These are phyloP conservation scores for Epizoanthus ramosus DNA, from an alignment of 92 coral and sea anemone genomes.

Conservation along the genomic window DNA sequence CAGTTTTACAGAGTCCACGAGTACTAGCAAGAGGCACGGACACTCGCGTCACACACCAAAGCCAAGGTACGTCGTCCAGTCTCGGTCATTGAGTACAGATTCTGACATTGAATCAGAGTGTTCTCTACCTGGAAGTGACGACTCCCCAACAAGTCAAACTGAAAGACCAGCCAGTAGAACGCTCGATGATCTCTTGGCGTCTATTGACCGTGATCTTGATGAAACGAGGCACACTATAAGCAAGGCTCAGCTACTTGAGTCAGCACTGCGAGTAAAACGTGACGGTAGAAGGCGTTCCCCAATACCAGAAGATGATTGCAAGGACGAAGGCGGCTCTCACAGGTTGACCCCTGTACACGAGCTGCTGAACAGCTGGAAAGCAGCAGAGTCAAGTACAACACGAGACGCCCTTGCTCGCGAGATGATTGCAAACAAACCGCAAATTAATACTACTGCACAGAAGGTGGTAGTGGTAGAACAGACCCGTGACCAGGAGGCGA, in stretches of 20 bases:
- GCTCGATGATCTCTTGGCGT: conserved; percentile 77
- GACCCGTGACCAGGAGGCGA: conserved; percentile 7
- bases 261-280: conserved; percentile 67
- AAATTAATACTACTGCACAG: background rate
- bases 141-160: background rate
- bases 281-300: conserved; percentile 39
- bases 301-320: conserved; percentile 6
- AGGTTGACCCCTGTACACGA: conserved; percentile 39
- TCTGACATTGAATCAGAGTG: conserved; percentile 35
- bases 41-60: conserved; percentile 28
- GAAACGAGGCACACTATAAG: conserved; percentile 86
- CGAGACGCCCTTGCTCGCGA: conserved; percentile 43
- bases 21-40: conserved; percentile 23
- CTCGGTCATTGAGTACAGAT: conserved; percentile 9
- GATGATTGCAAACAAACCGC: conserved; percentile 40
- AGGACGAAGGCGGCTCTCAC: conserved; percentile 27
- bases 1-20: conserved; percentile 50
- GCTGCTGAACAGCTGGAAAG: conserved; percentile 41
- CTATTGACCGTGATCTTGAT: conserved; percentile 87
- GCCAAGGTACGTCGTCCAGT: conserved; percentile 28
- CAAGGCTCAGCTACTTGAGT: conserved; percentile 81
- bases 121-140: conserved; percentile 38
- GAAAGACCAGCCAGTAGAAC: conserved; percentile 44
- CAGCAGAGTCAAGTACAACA: conserved; percentile 31
- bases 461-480: background rate